Evolutionary conservation across 2,113 vertebrate species (phyloP), one percentile per base, ranked within the genome.

Genomic region (Syrmaticus mikado): DNA sequence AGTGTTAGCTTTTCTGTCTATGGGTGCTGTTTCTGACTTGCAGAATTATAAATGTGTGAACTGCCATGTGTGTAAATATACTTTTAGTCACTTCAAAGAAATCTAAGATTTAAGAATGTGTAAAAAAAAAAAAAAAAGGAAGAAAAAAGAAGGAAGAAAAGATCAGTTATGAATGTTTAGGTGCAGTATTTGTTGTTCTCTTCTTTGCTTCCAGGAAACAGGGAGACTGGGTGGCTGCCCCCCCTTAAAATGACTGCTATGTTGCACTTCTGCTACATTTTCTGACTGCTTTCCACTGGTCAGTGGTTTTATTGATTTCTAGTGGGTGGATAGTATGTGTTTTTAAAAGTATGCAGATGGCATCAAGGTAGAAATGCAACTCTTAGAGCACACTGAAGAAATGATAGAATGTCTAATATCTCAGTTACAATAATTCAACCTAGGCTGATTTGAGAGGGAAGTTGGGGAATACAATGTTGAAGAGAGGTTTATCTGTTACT

Each of bases 141-240:
- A 18, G 48, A 36, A 67, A 32, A 14, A 10, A 19, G 1, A 9
- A 18, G 45, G 36, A 61, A 34, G 16, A 9, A 19, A 1, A 8
- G 2, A 25, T 2, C 20, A 21, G 3, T 7, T 8, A 1, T 20
- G 24, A 5, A 3, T 75, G 2, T 45, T 46, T 2, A 2, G 11
- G 12, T 85, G 8, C 12, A 17, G 28, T 68, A 24, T 55, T 17
- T 43, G 6, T 41, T 62, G 5, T 50, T 71, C 58, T 55, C 4
- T 62, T 19, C 48, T 30, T 19, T 82, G 22, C 27, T 85, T 68
- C 16, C 3, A 10, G 13, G n/a, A 53, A n/a, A 32, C 10, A 24
- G 67, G 41, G 13, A 34, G 22, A 6, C 52, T 12, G 4, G 14
- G 34, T 32, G 43, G 16, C 17, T 65, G 60, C 6, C 38, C 41